Conservation (phyloP, 2,797 vertebrate species). For the Falco novaeseelandiae region DNA sequence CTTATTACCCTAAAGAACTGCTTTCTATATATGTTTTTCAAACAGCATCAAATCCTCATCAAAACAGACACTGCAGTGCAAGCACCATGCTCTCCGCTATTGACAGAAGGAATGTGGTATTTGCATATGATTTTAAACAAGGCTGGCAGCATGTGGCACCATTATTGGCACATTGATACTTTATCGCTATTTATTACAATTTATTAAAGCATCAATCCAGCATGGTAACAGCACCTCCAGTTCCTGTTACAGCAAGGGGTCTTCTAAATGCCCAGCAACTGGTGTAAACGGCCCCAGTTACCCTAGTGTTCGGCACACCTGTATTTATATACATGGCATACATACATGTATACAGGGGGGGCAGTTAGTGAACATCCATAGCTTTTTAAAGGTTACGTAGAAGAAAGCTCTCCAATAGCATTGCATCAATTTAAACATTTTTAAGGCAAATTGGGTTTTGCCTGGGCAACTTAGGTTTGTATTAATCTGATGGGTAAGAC, state of each 20-base stretch:
- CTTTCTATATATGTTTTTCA: slow-evolving; percentile 54
- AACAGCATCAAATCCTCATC: slow-evolving; percentile 38
- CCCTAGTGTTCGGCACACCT: rapidly evolving
- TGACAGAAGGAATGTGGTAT: not conserved
- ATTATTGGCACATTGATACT: not conserved
- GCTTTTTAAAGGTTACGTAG: not conserved
- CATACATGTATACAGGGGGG: rapidly evolving
- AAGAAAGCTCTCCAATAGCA: not conserved
- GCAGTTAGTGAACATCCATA: not conserved
- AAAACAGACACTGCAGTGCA: not conserved
- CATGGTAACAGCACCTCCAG: not conserved
- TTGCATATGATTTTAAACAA: not conserved
- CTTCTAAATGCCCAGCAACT: not conserved
- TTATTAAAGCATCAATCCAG: not conserved
- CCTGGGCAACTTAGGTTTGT: not conserved
- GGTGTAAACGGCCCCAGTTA: not conserved
- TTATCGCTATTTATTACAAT: not conserved
- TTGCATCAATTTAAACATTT: not conserved
- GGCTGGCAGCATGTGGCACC: not conserved
- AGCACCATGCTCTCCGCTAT: not conserved
- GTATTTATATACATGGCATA: rapidly evolving
- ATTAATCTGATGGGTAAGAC: not conserved
- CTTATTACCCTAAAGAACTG: slow-evolving; percentile 65
- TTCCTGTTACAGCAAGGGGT: not conserved
- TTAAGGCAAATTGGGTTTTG: not conserved